Conservation (phyloP, 2,113 vertebrate species). For the Phyllostomus discolor region DNA sequence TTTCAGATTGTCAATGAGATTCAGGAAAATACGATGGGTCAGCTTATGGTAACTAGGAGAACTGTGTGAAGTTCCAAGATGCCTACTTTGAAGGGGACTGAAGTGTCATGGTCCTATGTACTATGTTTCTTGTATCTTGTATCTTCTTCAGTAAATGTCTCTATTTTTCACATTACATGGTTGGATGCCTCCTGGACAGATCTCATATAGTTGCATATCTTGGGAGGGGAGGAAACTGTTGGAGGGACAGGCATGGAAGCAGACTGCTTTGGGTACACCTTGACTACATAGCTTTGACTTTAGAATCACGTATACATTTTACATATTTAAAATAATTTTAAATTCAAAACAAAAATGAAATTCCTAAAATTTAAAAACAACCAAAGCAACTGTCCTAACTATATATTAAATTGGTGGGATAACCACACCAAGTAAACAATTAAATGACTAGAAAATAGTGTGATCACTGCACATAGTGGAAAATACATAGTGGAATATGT, state of each 20-base stretch:
- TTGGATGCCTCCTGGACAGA: too few relatives aligned
- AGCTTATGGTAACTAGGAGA: too few relatives aligned
- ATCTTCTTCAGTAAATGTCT: too few relatives aligned
- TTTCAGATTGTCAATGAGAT: too few relatives aligned
- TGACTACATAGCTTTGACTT: background rate
- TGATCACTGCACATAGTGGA: background rate
- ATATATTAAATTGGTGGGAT: background rate
- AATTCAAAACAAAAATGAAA: conserved; percentile 28
- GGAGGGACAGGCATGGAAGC: background rate
- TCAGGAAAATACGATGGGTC: too few relatives aligned
- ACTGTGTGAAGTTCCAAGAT: too few relatives aligned
- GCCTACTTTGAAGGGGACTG: too few relatives aligned
- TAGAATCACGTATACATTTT: background rate
- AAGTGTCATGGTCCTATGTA: too few relatives aligned
- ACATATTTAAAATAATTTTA: conserved; percentile 18
- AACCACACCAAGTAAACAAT: background rate
- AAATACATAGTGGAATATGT: background rate
- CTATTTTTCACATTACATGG: too few relatives aligned
- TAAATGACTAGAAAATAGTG: background rate
- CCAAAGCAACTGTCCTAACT: background rate
- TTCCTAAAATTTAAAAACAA: conserved; percentile 31
- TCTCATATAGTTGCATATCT: background rate
- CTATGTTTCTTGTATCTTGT: too few relatives aligned
- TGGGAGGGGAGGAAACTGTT: background rate
- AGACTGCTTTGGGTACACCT: background rate